A percentile compares a stretch with the other conserved stretches of the same genome.
Conservation (phyloP, 2,113 vertebrate species). For the Onychorhynchus coronatus region DNA sequence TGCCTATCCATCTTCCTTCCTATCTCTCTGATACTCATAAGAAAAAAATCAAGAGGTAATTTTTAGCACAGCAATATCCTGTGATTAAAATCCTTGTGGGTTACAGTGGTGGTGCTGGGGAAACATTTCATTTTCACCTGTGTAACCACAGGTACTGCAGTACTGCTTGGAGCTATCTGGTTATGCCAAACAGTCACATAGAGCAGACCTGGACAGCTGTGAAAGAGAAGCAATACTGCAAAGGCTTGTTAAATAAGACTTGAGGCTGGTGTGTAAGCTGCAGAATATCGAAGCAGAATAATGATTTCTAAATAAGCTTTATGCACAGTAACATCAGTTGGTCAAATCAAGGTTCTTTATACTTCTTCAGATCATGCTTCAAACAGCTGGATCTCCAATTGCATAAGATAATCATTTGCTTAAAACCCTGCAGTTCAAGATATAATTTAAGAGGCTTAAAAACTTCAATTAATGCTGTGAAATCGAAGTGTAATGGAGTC, state of each 20-base stretch:
- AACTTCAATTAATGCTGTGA: neutral
- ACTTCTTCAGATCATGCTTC: neutral
- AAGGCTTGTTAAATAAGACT: neutral
- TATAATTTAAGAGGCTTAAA: constrained; percentile 17
- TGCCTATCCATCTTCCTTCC: constrained; percentile 15
- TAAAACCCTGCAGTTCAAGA: neutral
- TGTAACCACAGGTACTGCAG: neutral
- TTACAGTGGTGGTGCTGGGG: neutral
- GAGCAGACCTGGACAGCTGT: neutral
- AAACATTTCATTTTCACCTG: constrained; percentile 9
- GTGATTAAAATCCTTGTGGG: neutral
- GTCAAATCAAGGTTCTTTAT: neutral
- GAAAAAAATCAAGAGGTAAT: neutral
- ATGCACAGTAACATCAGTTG: neutral
- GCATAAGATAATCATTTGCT: neutral
- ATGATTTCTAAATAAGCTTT: neutral
- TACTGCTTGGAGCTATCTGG: neutral
- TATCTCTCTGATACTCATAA: constrained; percentile 23
- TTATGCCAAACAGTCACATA: neutral
- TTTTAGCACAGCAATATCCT: constrained; percentile 54
- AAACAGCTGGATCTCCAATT: neutral
- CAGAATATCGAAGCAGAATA: neutral
- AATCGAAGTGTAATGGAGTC: neutral
- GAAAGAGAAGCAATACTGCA: neutral
- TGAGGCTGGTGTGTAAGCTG: neutral